Percentiles rank a stretch among this genome's conserved stretches.
Conservation (phyloP, 2,888 invertebrate species). For the Tenthredo distinguenda region DNA sequence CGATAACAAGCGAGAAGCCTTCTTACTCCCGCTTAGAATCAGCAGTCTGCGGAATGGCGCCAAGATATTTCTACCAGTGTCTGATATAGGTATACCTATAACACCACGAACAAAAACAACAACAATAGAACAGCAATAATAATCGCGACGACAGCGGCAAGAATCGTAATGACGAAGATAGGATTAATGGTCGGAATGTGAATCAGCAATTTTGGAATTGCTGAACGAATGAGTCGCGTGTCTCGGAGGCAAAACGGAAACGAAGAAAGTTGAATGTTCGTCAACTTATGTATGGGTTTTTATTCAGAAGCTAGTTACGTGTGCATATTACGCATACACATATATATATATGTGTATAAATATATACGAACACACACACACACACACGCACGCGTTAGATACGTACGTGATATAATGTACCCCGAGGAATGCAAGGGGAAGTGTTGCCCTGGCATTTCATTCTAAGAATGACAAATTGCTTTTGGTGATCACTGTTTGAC, state of each 20-base stretch:
- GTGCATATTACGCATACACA: background rate
- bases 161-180: constrained; percentile 13
- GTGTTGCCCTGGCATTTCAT: constrained; percentile 17
- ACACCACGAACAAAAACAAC: background rate
- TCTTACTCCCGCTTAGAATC: background rate
- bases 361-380: background rate
- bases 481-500: constrained; percentile 40
- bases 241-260: constrained; percentile 30
- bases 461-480: constrained; percentile 43
- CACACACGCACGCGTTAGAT: background rate
- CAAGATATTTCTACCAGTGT: background rate
- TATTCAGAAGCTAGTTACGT: background rate
- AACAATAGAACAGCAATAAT: constrained; percentile 23
- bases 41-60: background rate
- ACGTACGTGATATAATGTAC: background rate
- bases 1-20: background rate
- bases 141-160: background rate
- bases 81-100: background rate
- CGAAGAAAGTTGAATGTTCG: constrained; percentile 41
- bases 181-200: constrained; percentile 38
- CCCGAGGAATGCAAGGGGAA: background rate
- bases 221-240: constrained; percentile 6
- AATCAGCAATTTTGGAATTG: constrained; percentile 37
- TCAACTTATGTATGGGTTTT: background rate
- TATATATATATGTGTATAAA: background rate